A percentile compares a stretch with the other conserved stretches of the same genome.
These are phyloP conservation scores for Mythimna albipuncta DNA, from an alignment of 2,888 invertebrate genomes.

Conservation along the genomic window DNA sequence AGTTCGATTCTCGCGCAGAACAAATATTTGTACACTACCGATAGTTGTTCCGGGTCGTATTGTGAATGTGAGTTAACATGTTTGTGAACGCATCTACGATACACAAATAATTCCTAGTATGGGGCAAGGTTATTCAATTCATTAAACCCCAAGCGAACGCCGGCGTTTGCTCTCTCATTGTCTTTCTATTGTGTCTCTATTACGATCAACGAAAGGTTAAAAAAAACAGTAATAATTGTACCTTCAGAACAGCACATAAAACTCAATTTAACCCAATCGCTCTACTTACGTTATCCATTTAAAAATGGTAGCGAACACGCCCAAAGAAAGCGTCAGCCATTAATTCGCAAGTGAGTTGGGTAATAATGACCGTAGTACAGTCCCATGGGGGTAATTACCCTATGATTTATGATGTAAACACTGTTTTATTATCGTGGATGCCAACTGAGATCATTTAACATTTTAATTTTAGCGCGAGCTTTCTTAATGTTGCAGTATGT, in stretches of 20 bases:
- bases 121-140: no score
- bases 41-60: no score
- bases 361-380: conserved; percentile 68
- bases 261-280: conserved; percentile 5
- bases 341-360: conserved; percentile 67
- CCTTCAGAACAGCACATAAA: neutral
- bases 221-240: neutral
- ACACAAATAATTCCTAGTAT: no score
- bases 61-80: no score
- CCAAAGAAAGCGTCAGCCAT: conserved; percentile 61
- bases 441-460: conserved; percentile 72
- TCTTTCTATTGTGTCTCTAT: no score
- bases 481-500: conserved; percentile 23
- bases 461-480: conserved; percentile 74
- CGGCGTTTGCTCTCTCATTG: no score
- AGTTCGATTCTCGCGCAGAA: no score
- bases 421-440: conserved; percentile 67
- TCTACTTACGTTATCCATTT: conserved; percentile 19
- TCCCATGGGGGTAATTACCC: conserved; percentile 77
- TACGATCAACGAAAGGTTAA: no score
- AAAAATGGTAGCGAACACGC: conserved; percentile 33
- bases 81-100: no score
- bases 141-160: no score
- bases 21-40: no score
- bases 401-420: conserved; percentile 82